Evolutionary conservation across 1,140 invertebrate genomes (phyloP).

Genomic region (Drosophila nebulosa): DNA sequence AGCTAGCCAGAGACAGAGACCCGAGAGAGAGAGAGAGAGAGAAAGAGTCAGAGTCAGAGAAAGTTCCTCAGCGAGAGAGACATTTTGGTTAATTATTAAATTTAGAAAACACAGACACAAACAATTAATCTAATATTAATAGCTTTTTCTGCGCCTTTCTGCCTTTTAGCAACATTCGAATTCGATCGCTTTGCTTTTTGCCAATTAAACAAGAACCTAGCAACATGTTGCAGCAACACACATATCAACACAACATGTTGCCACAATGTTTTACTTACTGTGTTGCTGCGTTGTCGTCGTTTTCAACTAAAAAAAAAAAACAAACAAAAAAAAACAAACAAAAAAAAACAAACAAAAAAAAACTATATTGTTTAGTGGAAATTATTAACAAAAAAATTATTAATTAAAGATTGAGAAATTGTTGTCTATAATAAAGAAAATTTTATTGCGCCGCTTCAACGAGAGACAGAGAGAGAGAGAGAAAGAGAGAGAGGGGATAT

Average conservation of each 20-base stretch:
- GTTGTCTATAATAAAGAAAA: slow-evolving; percentile 70
- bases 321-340: slow-evolving; percentile 3
- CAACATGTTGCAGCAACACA: slow-evolving; percentile 47
- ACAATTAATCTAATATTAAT: slow-evolving; percentile 12
- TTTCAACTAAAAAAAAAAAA: slow-evolving; percentile 38
- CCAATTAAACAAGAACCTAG: slow-evolving; percentile 42
- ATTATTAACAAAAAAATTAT: slow-evolving; percentile 37
- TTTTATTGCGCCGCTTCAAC: slow-evolving; percentile 60
- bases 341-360: slow-evolving; percentile 5
- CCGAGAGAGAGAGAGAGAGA: no score
- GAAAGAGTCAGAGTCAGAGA: no score
- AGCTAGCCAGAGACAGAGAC: background rate
- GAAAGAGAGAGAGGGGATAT: slow-evolving; percentile 3
- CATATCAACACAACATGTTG: slow-evolving; percentile 51
- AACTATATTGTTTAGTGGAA: slow-evolving; percentile 58
- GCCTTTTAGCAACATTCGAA: slow-evolving; percentile 48
- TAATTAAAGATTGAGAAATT: slow-evolving; percentile 23
- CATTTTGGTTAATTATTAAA: background rate
- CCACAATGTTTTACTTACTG: slow-evolving; percentile 37
- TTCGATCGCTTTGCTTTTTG: slow-evolving; percentile 41
- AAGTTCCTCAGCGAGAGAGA: slow-evolving; percentile 2
- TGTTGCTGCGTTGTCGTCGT: slow-evolving; percentile 36
- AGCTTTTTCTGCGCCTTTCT: slow-evolving; percentile 48
- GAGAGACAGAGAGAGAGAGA: slow-evolving; percentile 2
- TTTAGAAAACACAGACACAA: background rate